phyloP scores from a whole-genome alignment of 1,140 invertebrate species.

The Matsumurasca onukii region DNA sequence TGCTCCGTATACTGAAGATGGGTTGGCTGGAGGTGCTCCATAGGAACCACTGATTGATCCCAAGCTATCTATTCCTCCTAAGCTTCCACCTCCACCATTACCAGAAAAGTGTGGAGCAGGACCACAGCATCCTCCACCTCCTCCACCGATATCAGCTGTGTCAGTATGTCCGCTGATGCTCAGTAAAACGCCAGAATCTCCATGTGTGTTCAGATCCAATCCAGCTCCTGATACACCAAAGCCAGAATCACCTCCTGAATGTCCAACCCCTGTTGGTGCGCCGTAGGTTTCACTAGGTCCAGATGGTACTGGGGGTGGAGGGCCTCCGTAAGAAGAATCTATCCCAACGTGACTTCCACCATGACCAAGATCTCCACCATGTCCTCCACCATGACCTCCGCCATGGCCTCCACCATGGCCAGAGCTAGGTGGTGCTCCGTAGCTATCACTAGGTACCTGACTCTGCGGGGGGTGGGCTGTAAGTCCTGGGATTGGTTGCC shows the following conservation, averaged over 20 bases:
- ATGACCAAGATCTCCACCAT: slow-evolving; percentile 6
- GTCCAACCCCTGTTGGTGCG: slow-evolving; percentile 7
- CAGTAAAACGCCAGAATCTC: slow-evolving; percentile 11
- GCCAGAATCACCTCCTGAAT: not conserved
- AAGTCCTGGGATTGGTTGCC: slow-evolving; percentile 75
- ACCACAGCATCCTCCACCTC: slow-evolving; percentile 17
- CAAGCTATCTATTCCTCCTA: slow-evolving; percentile 15
- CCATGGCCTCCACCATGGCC: slow-evolving; percentile 24
- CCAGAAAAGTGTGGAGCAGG: slow-evolving; percentile 21
- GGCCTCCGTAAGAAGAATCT: slow-evolving; percentile 32
- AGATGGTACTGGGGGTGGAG: slow-evolving; percentile 45
- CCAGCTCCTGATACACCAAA: not conserved
- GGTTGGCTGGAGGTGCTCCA: slow-evolving; percentile 30
- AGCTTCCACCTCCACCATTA: not conserved
- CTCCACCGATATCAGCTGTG: slow-evolving; percentile 20
- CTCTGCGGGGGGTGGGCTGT: slow-evolving; percentile 41
- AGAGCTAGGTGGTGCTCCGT: slow-evolving; percentile 36
- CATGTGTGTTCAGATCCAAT: slow-evolving; percentile 2
- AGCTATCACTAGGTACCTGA: slow-evolving; percentile 45
- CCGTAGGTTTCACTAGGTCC: slow-evolving; percentile 50
- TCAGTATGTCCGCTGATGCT: slow-evolving; percentile 13
- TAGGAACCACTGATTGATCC: slow-evolving; percentile 31
- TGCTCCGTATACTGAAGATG: slow-evolving; percentile 26
- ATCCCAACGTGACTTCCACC: slow-evolving; percentile 27
- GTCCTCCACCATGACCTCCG: slow-evolving; percentile 12